These are phyloP conservation scores for Hyposoter dolosus DNA, from an alignment of 2,888 invertebrate species.

Conservation along the genomic window DNA sequence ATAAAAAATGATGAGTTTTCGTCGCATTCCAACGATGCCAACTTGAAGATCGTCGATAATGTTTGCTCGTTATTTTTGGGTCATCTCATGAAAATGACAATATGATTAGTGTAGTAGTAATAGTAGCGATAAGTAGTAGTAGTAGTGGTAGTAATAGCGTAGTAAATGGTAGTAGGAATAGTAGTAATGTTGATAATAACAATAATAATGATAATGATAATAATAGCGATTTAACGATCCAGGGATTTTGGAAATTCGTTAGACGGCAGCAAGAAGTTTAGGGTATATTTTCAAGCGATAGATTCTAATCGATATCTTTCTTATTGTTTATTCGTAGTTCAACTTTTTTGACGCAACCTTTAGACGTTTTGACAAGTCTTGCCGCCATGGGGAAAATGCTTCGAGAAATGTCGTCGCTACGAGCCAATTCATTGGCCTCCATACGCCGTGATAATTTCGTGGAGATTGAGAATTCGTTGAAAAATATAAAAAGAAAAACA, in stretches of 20 bases:
- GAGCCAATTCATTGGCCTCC: neutral
- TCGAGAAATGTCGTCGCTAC: neutral
- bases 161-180: conserved; percentile 11
- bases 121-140: conserved; percentile 20
- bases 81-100: conserved; percentile 41
- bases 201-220: conserved; percentile 24
- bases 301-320: conserved; percentile 45
- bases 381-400: neutral
- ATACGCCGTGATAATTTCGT: neutral
- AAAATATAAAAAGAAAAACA: neutral
- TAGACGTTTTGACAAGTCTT: neutral
- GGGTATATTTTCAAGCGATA: conserved; percentile 20
- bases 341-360: neutral
- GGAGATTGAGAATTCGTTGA: neutral
- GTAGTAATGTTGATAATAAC: conserved; percentile 21
- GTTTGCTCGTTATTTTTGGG: conserved; percentile 9
- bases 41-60: neutral
- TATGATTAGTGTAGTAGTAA: conserved; percentile 33
- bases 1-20: no score
- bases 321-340: conserved; percentile 33
- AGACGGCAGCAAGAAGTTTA: conserved; percentile 40
- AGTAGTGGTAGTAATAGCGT: neutral
- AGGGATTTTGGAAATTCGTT: conserved; percentile 47
- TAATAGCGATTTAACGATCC: conserved; percentile 56
- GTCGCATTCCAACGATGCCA: no score